Conservation (phyloP, 1,140 invertebrate species). For the Odontomachus brunneus region DNA sequence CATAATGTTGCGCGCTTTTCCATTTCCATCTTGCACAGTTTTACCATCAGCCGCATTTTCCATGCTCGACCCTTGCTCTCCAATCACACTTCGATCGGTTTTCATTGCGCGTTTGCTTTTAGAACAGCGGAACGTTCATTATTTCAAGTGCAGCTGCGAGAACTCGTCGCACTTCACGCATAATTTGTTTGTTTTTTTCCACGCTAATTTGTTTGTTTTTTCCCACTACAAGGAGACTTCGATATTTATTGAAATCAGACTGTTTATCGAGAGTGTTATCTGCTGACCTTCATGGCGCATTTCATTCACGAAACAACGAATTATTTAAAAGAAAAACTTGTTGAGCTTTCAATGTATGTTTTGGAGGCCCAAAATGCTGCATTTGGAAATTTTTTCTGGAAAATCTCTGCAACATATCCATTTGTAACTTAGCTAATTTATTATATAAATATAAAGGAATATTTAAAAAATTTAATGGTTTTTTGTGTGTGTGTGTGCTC, state of each 20-base stretch:
- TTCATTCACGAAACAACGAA: not conserved
- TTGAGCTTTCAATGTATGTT: not conserved
- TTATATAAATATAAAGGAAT: too few relatives aligned
- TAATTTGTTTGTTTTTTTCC: not conserved
- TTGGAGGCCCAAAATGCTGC: too few relatives aligned
- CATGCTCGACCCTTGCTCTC: constrained; percentile 1
- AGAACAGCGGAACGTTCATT: not conserved
- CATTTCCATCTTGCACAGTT: constrained; percentile 7
- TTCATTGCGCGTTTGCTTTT: constrained; percentile 47
- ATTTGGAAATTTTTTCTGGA: too few relatives aligned
- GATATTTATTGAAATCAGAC: constrained; percentile 23
- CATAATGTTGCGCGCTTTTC: constrained; percentile 30
- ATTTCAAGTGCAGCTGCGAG: constrained; percentile 19
- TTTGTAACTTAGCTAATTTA: too few relatives aligned
- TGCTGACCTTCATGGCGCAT: not conserved
- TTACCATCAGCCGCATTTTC: constrained; percentile 11
- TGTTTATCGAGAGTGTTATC: not conserved
- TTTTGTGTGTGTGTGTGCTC: too few relatives aligned
- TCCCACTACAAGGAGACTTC: not conserved
- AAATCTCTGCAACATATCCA: too few relatives aligned
- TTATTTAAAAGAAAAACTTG: not conserved
- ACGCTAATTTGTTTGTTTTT: too few relatives aligned
- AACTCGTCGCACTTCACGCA: constrained; percentile 3
- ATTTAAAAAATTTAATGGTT: too few relatives aligned
- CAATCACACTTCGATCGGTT: constrained; percentile 24